These are phyloP conservation scores for Gnathochromis pfefferi DNA, from an alignment of 2,113 vertebrate genomes.

Conservation along the genomic window DNA sequence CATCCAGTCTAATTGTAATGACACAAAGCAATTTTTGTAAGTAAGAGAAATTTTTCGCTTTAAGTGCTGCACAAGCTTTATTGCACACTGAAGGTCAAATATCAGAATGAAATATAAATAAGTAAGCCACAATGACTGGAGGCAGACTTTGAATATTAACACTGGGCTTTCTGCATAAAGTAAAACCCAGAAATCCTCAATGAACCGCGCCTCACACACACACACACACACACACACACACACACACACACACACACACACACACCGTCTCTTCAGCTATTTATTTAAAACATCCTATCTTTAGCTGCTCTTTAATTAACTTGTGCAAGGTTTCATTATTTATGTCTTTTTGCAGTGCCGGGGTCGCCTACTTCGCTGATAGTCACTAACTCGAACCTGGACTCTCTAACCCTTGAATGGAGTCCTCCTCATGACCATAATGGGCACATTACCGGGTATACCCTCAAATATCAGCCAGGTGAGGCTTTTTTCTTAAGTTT, in stretches of 20 bases:
- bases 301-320: not conserved
- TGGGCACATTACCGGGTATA: slow-evolving; percentile 86
- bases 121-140: not conserved
- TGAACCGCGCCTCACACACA: not conserved
- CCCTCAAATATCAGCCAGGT: slow-evolving; percentile 91
- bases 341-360: slow-evolving; percentile 75
- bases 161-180: not conserved
- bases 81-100: not conserved
- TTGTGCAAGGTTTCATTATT: not conserved
- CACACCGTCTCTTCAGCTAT: not conserved
- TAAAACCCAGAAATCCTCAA: not conserved
- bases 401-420: slow-evolving; percentile 91
- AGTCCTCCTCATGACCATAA: slow-evolving; percentile 83
- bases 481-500: slow-evolving; percentile 51
- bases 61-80: not conserved
- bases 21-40: not conserved
- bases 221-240: not conserved
- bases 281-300: not conserved
- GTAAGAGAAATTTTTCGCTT: not conserved
- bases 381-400: slow-evolving; percentile 76
- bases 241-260: not conserved
- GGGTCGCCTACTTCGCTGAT: slow-evolving; percentile 79
- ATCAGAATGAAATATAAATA: not conserved
- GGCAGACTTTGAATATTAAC: not conserved
- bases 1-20: not conserved